Conservation (phyloP, 2,797 vertebrate species). For the Melanotaenia maccullochi region DNA sequence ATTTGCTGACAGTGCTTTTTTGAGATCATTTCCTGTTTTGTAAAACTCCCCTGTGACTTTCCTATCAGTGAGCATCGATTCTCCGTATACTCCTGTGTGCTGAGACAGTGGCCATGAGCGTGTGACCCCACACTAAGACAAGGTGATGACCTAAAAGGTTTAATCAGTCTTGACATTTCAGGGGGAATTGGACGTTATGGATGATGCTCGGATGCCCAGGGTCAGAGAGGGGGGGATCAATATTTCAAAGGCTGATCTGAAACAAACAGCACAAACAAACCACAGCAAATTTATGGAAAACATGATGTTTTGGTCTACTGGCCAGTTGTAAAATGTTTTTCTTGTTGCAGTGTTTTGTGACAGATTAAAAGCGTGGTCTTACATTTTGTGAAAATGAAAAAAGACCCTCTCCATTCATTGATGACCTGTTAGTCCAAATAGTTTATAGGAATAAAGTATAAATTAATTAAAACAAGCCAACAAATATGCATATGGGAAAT, state of each 20-base stretch:
- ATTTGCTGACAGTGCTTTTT: slow-evolving; percentile 9
- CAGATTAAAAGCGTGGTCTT: not conserved
- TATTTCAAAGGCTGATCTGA: not conserved
- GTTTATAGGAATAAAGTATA: not conserved
- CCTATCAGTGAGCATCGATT: slow-evolving; percentile 33
- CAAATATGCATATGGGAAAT: not conserved
- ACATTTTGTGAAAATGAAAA: slow-evolving; percentile 11
- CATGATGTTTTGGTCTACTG: not conserved
- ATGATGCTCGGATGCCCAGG: slow-evolving; percentile 12
- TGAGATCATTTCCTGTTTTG: slow-evolving; percentile 22
- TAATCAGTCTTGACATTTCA: slow-evolving; percentile 23
- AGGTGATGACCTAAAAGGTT: not conserved
- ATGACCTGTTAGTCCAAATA: not conserved
- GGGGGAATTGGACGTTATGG: slow-evolving; percentile 10
- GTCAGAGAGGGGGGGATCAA: slow-evolving; percentile 23
- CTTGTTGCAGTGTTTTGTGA: not conserved
- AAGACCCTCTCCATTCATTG: not conserved
- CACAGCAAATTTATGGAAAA: not conserved
- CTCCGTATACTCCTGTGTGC: slow-evolving; percentile 17
- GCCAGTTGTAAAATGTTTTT: not conserved
- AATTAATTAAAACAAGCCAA: not conserved
- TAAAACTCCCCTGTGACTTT: slow-evolving; percentile 19
- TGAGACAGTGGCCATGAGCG: slow-evolving; percentile 27
- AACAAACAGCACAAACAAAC: not conserved
- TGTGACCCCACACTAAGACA: slow-evolving; percentile 8